Percentiles rank a stretch among this genome's conserved stretches.
Conservation (phyloP, 2,797 vertebrate genomes). For the Gallinago solitaria region DNA sequence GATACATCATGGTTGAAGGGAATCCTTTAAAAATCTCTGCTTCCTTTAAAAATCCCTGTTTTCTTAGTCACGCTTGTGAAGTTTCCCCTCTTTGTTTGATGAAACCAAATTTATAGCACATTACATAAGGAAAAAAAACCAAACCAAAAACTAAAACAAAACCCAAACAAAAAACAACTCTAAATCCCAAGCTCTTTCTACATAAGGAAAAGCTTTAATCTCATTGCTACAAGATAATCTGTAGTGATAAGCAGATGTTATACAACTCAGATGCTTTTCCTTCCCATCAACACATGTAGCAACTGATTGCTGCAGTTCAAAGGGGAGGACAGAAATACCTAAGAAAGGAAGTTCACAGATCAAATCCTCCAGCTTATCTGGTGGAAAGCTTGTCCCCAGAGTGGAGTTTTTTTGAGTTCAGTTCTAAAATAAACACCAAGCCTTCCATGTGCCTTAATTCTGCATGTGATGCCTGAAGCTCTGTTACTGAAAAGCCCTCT, state of each 20-base stretch:
- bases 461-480: slow-evolving; percentile 13
- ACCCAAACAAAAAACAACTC: not conserved
- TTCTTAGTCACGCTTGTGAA: not conserved
- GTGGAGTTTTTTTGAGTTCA: not conserved
- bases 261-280: slow-evolving; percentile 37
- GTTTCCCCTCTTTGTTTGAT: not conserved
- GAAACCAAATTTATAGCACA: not conserved
- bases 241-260: slow-evolving; percentile 54
- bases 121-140: not conserved
- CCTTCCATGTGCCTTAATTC: slow-evolving; percentile 8
- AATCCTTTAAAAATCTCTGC: not conserved
- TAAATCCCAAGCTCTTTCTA: slow-evolving; percentile 15
- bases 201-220: slow-evolving; percentile 44
- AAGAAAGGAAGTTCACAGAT: slow-evolving; percentile 34
- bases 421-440: slow-evolving; percentile 38
- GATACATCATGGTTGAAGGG: not conserved
- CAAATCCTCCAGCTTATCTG: slow-evolving; percentile 58
- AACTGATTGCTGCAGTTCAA: not conserved
- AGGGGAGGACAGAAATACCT: slow-evolving; percentile 17
- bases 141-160: not conserved
- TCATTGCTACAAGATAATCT: slow-evolving; percentile 58
- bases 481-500: not conserved
- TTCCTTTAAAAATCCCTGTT: not conserved
- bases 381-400: slow-evolving; percentile 42
- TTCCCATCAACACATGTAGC: not conserved